Percentiles rank a stretch among this genome's conserved stretches.
phyloP scores from a whole-genome alignment of 2,113 vertebrate species.

The Pantherophis guttatus region DNA sequence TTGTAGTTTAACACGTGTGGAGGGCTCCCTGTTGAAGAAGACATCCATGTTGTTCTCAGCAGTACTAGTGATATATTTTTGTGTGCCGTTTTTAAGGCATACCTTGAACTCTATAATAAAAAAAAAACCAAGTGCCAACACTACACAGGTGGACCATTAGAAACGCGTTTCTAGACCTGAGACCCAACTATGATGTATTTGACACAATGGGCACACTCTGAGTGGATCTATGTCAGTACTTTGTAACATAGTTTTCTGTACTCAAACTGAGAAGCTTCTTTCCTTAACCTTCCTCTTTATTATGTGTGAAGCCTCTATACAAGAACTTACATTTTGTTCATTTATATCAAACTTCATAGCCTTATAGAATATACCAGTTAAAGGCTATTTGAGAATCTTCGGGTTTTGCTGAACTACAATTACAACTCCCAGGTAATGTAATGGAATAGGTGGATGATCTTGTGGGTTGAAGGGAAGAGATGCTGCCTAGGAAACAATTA shows the following conservation, averaged over 20 bases:
- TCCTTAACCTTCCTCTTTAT: background rate
- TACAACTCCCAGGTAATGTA: background rate
- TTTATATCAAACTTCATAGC: background rate
- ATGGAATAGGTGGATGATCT: background rate
- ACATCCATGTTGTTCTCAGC: background rate
- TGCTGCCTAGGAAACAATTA: background rate
- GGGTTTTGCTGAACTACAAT: background rate
- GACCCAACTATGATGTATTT: background rate
- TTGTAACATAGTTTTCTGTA: background rate
- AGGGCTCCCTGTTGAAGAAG: background rate
- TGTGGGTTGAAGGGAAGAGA: background rate
- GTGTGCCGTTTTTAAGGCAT: background rate
- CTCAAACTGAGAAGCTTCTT: background rate
- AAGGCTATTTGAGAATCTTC: background rate
- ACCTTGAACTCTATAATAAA: background rate
- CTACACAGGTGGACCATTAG: background rate
- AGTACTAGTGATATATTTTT: background rate
- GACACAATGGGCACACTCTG: background rate
- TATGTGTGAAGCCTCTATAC: background rate
- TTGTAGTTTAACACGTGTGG: background rate
- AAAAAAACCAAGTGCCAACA: too few species aligned
- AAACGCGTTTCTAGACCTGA: background rate
- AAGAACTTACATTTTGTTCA: background rate
- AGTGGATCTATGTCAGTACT: background rate
- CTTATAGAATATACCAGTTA: background rate